Evolutionary conservation across 1,140 invertebrate species (phyloP).

Genomic region (Bombus polaris): DNA sequence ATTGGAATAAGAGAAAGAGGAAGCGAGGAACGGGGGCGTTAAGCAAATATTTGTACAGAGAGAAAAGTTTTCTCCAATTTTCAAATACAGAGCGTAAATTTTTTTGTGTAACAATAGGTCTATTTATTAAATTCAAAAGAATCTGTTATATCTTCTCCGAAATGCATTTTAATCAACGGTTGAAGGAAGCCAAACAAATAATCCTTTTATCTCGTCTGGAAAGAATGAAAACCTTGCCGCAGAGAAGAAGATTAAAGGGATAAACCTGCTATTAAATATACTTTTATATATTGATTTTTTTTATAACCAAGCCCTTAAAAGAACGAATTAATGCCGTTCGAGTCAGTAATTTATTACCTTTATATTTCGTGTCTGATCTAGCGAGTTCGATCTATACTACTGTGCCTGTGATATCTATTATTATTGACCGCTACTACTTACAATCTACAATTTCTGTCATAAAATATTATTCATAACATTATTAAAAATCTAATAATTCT

Average conservation of each 20-base stretch:
- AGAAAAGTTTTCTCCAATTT: not conserved
- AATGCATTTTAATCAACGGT: not conserved
- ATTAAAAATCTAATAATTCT: not conserved
- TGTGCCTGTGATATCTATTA: not conserved
- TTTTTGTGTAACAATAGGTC: not conserved
- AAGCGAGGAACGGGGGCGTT: not conserved
- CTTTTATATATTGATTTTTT: not conserved
- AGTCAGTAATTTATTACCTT: not conserved
- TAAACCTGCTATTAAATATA: not conserved
- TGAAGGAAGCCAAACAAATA: not conserved
- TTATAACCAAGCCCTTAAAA: too few relatives aligned
- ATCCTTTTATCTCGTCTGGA: not conserved
- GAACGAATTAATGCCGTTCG: too few relatives aligned
- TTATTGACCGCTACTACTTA: not conserved
- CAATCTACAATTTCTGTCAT: not conserved
- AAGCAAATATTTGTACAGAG: not conserved
- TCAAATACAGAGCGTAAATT: not conserved
- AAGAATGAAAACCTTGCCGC: not conserved
- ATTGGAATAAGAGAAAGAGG: not conserved
- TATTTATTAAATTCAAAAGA: too few relatives aligned
- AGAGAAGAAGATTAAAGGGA: slow-evolving; percentile 1
- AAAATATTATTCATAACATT: not conserved
- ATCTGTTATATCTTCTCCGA: too few relatives aligned
- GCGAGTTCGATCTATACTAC: not conserved
- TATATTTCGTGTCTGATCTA: not conserved